Evolutionary conservation across 2,888 invertebrate genomes (phyloP), one percentile per base, ranked within the genome.

Genomic region (Morpho helenor): DNA sequence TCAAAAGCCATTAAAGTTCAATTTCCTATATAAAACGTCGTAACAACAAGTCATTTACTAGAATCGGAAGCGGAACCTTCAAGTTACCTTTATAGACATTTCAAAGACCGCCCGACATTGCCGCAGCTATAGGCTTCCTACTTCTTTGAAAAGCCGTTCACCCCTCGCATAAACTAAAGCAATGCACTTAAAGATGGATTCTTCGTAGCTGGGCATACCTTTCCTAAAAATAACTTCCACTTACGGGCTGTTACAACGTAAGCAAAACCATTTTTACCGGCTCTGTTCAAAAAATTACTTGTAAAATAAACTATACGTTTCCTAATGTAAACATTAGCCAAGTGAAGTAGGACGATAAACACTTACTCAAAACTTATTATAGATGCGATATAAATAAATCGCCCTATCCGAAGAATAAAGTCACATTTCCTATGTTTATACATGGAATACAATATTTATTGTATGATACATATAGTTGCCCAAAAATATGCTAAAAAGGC

Each of bases 131-230:
- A 71, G 68, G 74, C 69, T 73, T 64, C 65, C 61, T 70, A 71
- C 71, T 73, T 76, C 70, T 73, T 66, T 76, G 79, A 80, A 81
- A 79, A 77, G 79, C 75, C 76, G 70, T 76, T 75, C 78, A 80
- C 79, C 84, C 82, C 78, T 78, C 74, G 71, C 73, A 83, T 87
- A 84, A 84, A 87, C 82, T 84, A 78, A 78, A 77, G 23, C 76
- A 71, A 69, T 76, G 80, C 80, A 84, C 83, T 84, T 80, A 79
- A 73, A 79, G 70, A 76, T 75, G 73, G 73, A 75, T 73, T 76
- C 73, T 71, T 67, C 69, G 71, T 74, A 74, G 68, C 75, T 72
- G 52, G 75, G 76, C 76, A 79, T 79, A 76, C 79, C 76, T 71
- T 72, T 79, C 83, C 76, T 63, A 76, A 89, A 31, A 87, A 87